Base-by-base conservation (phyloP, 30 jellyfish, hydroid and myxozoan genomes). In the Hydra vulgaris region DNA sequence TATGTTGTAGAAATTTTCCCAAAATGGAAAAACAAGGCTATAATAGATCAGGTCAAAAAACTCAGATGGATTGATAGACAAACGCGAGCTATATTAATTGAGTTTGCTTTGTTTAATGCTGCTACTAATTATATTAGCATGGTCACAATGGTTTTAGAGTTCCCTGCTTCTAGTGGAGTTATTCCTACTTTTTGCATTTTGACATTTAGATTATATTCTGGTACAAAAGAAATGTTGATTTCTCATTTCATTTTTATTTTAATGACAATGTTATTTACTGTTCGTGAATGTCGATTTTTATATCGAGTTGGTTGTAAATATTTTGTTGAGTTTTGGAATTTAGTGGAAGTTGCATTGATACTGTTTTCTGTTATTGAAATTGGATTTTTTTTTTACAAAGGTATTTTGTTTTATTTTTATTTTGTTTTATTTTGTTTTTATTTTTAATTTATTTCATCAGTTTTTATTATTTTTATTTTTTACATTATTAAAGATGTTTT, bases 101-200 rank as follows among this genome's bases (percentile, higher is more conserved):
- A 92, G 72, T 92, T 92, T 56, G 95, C 98, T 0, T 77, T 92
- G 73, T 92, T 82, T 84, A 92, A 92, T 78, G 89, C 96, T 19
- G 74, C 81, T 18, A 92, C 98, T 23, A 92, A 92, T 77, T 89
- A 92, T 56, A 86, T 92, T 78, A 79, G 87, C 72, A 71, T 83
- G 82, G 98, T 87, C 22, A 86, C 95, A 0, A 81, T 92, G 23
- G 85, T 90, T 8, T 92, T 92, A 19, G 98, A 92, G 86, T 92
- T 92, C 68, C 96, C 98, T 7, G 89, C 96, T 17, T 82, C 95
- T 21, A 96, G 98, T 61, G 98, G 98, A 71, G 71, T 90, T 69
- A 77, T 92, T 40, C 92, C 87, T 73, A 83, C 84, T 78, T 72
- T 82, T 83, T 87, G 94, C 27, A 68, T 92, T 27, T 40, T 87